phyloP scores from a whole-genome alignment of 2,797 vertebrate species.

The Crenichthys baileyi region DNA sequence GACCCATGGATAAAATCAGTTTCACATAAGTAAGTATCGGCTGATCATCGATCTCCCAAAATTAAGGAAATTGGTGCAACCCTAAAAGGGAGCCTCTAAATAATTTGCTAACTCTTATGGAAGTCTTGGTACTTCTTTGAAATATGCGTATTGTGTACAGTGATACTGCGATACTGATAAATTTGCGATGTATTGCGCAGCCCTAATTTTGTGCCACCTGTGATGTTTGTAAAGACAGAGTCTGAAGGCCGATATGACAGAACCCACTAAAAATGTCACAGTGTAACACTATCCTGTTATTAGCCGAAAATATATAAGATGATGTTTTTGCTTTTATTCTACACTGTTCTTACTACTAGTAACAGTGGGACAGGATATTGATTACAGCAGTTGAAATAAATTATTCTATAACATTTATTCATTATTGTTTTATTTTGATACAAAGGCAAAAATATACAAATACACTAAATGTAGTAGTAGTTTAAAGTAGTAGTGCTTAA shows the following conservation, averaged over 20 bases:
- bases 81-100: no score
- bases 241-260: constrained; percentile 36
- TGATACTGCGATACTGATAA: no score
- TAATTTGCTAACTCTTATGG: no score
- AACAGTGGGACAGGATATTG: background rate
- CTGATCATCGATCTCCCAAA: no score
- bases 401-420: background rate
- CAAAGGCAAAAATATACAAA: background rate
- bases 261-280: background rate
- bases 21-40: no score
- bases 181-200: no score
- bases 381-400: background rate
- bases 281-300: no score
- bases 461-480: background rate
- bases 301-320: background rate
- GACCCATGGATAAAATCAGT: no score
- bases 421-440: background rate
- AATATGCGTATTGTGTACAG: no score
- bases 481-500: background rate
- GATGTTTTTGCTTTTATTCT: background rate
- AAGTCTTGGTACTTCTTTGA: no score
- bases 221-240: constrained; percentile 22
- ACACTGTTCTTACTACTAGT: background rate
- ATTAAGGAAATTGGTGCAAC: no score
- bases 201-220: no score